Evolutionary conservation across 2,888 invertebrate genomes (phyloP), one percentile per base, ranked within the genome.

Genomic region (Nephrocerus scutellatus): DNA sequence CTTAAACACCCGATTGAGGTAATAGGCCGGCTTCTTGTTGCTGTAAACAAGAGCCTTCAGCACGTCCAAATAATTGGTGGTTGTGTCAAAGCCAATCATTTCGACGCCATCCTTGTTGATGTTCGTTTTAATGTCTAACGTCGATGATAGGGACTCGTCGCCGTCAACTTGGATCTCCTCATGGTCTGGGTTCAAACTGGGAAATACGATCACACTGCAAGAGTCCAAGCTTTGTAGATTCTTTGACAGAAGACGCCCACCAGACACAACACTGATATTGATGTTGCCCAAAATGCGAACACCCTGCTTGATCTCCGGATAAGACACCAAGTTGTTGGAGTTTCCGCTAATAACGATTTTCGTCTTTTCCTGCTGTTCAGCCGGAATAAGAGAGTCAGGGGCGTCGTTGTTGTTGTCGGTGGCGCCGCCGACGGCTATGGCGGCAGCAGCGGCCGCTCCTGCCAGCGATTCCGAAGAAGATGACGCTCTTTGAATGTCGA

Each of bases 21-120:
- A 92, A 67, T 93, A 92, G 8, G 93, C 93, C 4, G 96, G 95
- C 63, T 95, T 91, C 58, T 86, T 86, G 73, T 97, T 96, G 63
- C 89, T 90, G 72, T 97, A 98, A 53, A 85, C 83, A 47, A 93
- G 47, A 9, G 68, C 62, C 20, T 59, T 59, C 5, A 68, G 35
- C 0, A 69, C 63, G 40, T 62, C 64, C 12, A 66, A 48, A 50
- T 68, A 69, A 38, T 66, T 69, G 3, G 49, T 49, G 32, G 60
- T 60, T 2, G 56, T 56, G 43, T 69, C 68, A 6, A 57, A 59
- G 5, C 69, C 69, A 36, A 66, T 58, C 65, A 69, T 66, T 51
- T 68, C 68, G 46, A 88, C 87, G 1, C 92, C 91, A 66, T 95
- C 91, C 44, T 90, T 81, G 26, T 90, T 92, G 49, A 93, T 84